These are phyloP conservation scores for Clanis bilineata DNA, from an alignment of 2,888 invertebrate species.

Conservation along the genomic window DNA sequence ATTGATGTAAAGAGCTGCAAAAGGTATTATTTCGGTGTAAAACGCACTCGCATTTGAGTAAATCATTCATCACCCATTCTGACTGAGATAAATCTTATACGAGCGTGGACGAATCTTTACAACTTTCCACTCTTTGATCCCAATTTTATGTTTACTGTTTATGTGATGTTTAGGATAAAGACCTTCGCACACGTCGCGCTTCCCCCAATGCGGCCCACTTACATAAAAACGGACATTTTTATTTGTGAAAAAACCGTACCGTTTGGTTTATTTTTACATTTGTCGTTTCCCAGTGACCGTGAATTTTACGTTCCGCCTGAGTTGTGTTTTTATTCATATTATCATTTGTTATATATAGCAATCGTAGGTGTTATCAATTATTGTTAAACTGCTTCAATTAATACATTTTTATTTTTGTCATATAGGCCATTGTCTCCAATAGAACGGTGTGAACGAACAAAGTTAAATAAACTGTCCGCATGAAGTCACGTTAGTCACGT, in stretches of 20 bases:
- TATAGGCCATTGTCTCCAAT: background rate
- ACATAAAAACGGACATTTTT: constrained; percentile 21
- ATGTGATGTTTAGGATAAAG: constrained; percentile 25
- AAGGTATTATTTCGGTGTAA: constrained; percentile 37
- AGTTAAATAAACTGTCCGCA: constrained; percentile 9
- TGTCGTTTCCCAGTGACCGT: constrained; percentile 44
- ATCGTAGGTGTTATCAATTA: background rate
- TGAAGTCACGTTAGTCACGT: constrained; percentile 7
- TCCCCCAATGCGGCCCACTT: constrained; percentile 22
- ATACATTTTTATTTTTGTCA: background rate
- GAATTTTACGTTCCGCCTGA: constrained; percentile 18
- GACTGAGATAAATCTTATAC: constrained; percentile 35
- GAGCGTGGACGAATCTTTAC: constrained; percentile 30
- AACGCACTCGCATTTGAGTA: constrained; percentile 31
- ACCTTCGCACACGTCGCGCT: constrained; percentile 26
- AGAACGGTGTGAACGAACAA: background rate
- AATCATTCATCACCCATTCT: constrained; percentile 45
- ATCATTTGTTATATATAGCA: constrained; percentile 2
- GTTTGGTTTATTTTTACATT: constrained; percentile 33
- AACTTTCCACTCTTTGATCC: constrained; percentile 45
- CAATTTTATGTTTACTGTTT: constrained; percentile 31
- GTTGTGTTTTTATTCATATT: constrained; percentile 14
- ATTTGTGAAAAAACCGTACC: constrained; percentile 17
- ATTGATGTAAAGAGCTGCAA: constrained; percentile 21
- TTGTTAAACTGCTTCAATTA: background rate